phyloP scores from a whole-genome alignment of 2,797 vertebrate genomes.

The Mergus octosetaceus region DNA sequence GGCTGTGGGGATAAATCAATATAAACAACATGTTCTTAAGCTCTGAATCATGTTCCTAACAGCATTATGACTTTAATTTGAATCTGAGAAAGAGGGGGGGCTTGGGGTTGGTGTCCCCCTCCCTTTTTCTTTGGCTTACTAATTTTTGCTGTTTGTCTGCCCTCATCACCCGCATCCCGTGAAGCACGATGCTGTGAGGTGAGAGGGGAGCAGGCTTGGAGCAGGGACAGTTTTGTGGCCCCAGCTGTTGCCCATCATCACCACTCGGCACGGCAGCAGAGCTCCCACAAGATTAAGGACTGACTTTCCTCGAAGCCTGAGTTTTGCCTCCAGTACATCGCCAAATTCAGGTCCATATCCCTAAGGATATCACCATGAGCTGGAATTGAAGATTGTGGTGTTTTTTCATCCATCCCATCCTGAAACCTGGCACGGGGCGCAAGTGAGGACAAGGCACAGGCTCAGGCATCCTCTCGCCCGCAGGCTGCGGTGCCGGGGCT shows the following conservation, averaged over 20 bases:
- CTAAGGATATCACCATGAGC: too few species aligned
- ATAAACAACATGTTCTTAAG: conserved; percentile 70
- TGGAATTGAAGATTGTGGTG: background rate
- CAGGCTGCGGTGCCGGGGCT: background rate
- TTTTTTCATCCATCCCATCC: background rate
- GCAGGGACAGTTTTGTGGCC: background rate
- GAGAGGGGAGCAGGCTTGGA: background rate
- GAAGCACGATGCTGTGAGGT: background rate
- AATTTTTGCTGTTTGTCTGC: background rate
- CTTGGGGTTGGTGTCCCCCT: background rate
- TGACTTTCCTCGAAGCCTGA: too few species aligned
- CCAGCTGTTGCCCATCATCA: background rate
- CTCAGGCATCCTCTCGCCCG: background rate
- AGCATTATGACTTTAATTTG: conserved; percentile 32
- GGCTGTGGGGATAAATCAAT: conserved; percentile 72
- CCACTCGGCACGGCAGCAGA: background rate
- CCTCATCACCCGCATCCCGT: background rate
- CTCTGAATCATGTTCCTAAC: conserved; percentile 49
- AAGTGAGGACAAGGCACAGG: conserved; percentile 41
- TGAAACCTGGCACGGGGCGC: background rate
- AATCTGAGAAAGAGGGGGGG: conserved; percentile 14
- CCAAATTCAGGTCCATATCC: too few species aligned
- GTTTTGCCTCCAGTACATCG: too few species aligned
- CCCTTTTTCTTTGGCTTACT: conserved; percentile 35
- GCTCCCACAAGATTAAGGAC: too few species aligned